These are phyloP conservation scores for Itoplectis maculator DNA, from an alignment of 2,888 invertebrate species.

Conservation along the genomic window DNA sequence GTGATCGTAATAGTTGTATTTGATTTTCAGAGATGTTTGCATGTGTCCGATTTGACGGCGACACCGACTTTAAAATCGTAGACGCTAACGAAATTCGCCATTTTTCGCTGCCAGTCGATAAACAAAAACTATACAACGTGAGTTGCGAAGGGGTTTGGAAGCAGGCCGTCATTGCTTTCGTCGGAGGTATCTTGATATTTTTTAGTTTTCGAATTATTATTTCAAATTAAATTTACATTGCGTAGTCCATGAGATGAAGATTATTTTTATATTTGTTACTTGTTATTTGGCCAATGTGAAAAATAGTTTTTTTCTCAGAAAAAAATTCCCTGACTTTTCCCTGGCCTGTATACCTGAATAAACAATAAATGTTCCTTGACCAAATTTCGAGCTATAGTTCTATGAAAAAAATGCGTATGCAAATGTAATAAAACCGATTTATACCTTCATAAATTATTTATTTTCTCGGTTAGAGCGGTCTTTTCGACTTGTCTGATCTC, in stretches of 20 bases:
- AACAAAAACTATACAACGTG: conserved; percentile 3
- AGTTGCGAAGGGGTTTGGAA: background rate
- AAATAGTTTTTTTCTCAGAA: no score
- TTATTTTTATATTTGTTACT: background rate
- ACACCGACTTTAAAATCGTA: background rate
- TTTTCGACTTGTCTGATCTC: no score
- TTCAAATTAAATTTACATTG: background rate
- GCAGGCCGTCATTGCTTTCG: conserved; percentile 22
- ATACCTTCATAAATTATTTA: no score
- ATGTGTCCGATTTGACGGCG: conserved; percentile 1
- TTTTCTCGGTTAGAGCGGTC: no score
- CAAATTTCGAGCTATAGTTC: no score
- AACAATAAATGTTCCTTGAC: no score
- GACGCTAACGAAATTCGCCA: background rate
- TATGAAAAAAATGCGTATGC: no score
- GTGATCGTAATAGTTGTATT: conserved; percentile 1
- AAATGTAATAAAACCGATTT: no score
- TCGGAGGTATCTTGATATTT: conserved; percentile 10
- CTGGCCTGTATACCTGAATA: no score
- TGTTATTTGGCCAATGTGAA: background rate
- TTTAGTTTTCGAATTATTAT: background rate
- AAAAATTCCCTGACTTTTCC: no score
- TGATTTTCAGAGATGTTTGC: conserved; percentile 10
- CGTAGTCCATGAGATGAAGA: background rate
- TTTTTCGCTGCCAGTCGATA: background rate